These are phyloP conservation scores for Scyliorhinus canicula DNA, from an alignment of 2,797 vertebrate species.

Conservation along the genomic window DNA sequence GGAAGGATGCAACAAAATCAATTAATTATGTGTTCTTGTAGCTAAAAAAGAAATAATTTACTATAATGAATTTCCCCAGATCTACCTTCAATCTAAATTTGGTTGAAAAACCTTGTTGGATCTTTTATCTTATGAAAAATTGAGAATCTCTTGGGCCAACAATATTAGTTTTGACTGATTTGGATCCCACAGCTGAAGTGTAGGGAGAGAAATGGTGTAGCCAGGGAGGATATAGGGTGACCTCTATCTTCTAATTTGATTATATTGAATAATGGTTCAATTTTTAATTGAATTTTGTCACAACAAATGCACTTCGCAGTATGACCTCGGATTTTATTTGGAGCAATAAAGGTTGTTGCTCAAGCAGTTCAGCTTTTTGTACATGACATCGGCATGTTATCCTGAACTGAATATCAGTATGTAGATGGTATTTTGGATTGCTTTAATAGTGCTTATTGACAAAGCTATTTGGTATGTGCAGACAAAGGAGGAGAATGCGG, in stretches of 20 bases:
- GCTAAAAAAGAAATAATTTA: conserved; percentile 1
- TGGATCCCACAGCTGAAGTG: not conserved
- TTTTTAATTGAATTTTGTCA: conserved; percentile 8
- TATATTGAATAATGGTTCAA: conserved; percentile 12
- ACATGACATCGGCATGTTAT: not conserved
- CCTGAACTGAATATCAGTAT: not conserved
- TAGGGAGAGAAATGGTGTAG: not conserved
- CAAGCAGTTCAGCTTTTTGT: not conserved
- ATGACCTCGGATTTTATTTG: not conserved
- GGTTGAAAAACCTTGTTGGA: conserved; percentile 18
- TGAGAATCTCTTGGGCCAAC: not conserved
- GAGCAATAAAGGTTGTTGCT: not conserved
- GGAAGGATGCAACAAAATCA: conserved; percentile 25
- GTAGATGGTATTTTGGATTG: not conserved
- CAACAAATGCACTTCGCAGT: not conserved
- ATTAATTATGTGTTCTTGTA: conserved; percentile 28
- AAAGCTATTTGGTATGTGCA: not conserved
- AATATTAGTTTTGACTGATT: conserved; percentile 16
- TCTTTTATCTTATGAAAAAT: conserved; percentile 22
- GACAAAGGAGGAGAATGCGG: not conserved
- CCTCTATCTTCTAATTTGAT: not conserved
- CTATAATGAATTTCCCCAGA: conserved; percentile 24
- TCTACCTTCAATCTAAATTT: conserved; percentile 18
- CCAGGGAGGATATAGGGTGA: not conserved
- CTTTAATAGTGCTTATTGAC: not conserved